Evolutionary conservation across 2,888 invertebrate genomes (phyloP), one percentile per base, ranked within the genome.

Genomic region (Parasteatoda lunata): DNA sequence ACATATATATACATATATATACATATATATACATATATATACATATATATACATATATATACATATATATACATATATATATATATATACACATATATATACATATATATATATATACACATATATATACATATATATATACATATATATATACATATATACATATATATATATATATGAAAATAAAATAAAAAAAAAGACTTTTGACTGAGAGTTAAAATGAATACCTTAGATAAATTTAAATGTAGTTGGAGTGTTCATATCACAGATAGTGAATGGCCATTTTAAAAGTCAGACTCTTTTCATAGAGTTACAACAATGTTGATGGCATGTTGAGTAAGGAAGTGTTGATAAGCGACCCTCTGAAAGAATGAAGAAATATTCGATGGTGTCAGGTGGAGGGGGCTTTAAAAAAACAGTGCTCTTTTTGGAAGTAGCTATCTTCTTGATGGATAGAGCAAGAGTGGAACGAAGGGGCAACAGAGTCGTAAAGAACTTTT

Each of bases 401-500:
- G 70, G 79, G 52, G 69, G 65, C 6, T 76, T 68, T 80, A 76
- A 85, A 85, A 83, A 85, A 80, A 85, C 78, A 73, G 59, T 64
- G 54, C 66, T 51, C 54, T 59, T 71, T n/a, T 75, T 9, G 47
- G 64, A 77, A 84, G 79, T 70, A 75, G 80, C 78, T 85, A 85
- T 85, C 85, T 80, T 52, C 70, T 79, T 85, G 85, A 85, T 85
- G 80, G 85, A 85, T 85, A 85, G 85, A 71, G 66, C 65, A 15
- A 30, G 79, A 79, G 76, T 15, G 75, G 69, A 68, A 64, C 48
- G 5, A 51, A 75, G 73, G 79, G 79, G 70, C 71, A 85, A 75
- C 71, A 68, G 73, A 79, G 79, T 85, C 85, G 75, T 85, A 79
- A 79, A 85, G 80, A 85, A 85, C 79, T 80, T 85, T 82, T 77